Conservation (phyloP, 2,113 vertebrate genomes). For the Eretmochelys imbricata region DNA sequence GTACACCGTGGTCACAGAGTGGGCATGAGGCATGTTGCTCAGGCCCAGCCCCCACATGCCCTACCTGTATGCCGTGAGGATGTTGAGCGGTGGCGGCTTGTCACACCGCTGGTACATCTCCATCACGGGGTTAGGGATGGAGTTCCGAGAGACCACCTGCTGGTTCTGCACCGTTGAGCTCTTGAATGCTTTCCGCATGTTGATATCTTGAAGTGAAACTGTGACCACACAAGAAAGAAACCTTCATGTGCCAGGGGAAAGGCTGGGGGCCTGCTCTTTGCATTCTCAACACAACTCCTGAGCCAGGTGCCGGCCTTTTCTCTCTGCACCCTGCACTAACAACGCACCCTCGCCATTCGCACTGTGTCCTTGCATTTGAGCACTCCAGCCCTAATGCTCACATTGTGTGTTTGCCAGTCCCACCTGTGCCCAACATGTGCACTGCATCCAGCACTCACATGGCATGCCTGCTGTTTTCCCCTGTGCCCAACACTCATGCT, state of each 20-base stretch:
- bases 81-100: conserved; percentile 93
- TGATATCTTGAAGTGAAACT: conserved; percentile 95
- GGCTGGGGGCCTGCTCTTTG: background rate
- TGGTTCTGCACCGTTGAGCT: conserved; percentile 94
- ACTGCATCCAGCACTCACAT: background rate
- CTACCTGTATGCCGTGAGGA: conserved; percentile 91
- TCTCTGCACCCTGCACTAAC: background rate
- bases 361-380: background rate
- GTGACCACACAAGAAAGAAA: background rate
- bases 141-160: conserved; percentile 92
- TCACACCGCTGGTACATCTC: conserved; percentile 94
- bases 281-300: background rate
- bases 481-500: background rate
- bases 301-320: background rate
- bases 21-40: background rate
- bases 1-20: background rate
- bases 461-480: background rate
- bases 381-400: background rate
- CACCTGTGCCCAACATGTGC: background rate
- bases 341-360: background rate
- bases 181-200: conserved; percentile 96
- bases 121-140: conserved; percentile 92
- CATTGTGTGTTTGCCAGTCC: background rate
- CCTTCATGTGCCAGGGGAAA: background rate
- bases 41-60: rapidly evolving